phyloP scores from a whole-genome alignment of 1,140 invertebrate genomes.

The Papilio machaon region DNA sequence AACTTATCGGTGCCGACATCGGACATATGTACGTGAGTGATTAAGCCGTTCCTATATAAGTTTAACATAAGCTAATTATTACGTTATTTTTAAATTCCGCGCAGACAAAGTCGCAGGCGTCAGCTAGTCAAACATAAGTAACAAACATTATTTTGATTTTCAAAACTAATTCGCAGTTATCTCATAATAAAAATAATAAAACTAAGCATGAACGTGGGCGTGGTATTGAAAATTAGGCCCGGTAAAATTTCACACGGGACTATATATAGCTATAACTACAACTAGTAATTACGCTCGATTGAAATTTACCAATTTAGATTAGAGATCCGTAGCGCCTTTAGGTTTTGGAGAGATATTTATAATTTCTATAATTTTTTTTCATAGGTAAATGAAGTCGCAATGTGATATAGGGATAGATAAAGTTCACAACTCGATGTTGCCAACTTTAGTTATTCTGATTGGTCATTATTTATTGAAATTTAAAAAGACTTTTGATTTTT shows the following conservation, averaged over 20 bases:
- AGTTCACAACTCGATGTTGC: no score
- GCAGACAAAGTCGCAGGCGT: no score
- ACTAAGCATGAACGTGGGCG: background rate
- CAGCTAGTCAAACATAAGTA: no score
- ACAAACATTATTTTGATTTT: background rate
- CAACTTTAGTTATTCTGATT: no score
- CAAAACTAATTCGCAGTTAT: background rate
- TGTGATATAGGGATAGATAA: background rate
- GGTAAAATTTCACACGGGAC: background rate
- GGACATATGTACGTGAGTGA: no score
- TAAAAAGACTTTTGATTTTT: no score
- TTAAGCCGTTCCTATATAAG: no score
- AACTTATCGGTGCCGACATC: no score
- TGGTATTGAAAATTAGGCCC: slow-evolving; percentile 3
- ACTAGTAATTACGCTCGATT: background rate
- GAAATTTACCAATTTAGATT: background rate
- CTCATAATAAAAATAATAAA: background rate
- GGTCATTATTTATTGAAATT: no score
- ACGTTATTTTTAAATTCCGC: no score
- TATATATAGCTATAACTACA: background rate
- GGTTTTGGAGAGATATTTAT: background rate
- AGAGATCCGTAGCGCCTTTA: background rate
- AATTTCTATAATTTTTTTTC: background rate
- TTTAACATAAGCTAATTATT: no score
- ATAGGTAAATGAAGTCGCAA: background rate